Conservation (phyloP, 2,888 invertebrate genomes). For the Serrognathus titanus region DNA sequence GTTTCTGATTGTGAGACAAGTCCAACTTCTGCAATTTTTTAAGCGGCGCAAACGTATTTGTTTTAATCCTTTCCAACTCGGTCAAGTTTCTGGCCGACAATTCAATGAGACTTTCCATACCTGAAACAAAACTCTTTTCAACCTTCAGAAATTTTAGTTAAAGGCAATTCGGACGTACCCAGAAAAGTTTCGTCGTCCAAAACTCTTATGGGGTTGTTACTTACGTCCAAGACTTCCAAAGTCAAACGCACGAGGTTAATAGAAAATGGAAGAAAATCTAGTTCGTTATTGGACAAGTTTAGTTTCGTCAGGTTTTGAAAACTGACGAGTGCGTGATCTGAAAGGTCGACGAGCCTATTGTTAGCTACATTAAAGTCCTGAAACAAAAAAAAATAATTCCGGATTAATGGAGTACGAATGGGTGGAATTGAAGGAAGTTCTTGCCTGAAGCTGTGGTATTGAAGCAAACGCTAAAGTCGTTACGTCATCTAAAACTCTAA, state of each 20-base stretch:
- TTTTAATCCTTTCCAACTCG: slow-evolving; percentile 52
- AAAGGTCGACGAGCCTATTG: slow-evolving; percentile 58
- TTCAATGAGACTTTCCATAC: slow-evolving; percentile 54
- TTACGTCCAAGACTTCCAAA: slow-evolving; percentile 58
- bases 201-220: slow-evolving; percentile 59
- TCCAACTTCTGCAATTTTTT: slow-evolving; percentile 36
- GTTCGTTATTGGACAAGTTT: slow-evolving; percentile 59
- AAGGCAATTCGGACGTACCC: slow-evolving; percentile 44
- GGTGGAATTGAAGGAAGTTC: background rate
- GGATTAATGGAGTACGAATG: background rate
- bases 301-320: slow-evolving; percentile 54
- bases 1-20: slow-evolving; percentile 35
- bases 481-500: slow-evolving; percentile 58
- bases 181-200: slow-evolving; percentile 59
- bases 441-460: slow-evolving; percentile 56
- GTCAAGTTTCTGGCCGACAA: slow-evolving; percentile 61
- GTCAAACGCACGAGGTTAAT: slow-evolving; percentile 54
- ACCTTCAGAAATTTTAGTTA: background rate
- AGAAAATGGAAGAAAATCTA: slow-evolving; percentile 58
- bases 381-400: slow-evolving; percentile 14
- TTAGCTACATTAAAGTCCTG: slow-evolving; percentile 45
- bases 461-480: slow-evolving; percentile 49
- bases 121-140: slow-evolving; percentile 39
- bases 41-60: slow-evolving; percentile 39
- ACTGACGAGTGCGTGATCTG: slow-evolving; percentile 53